A percentile compares a stretch with the other conserved stretches of the same genome.
Conservation (phyloP, 1,140 invertebrate species). For the Nixonia krombeini region DNA sequence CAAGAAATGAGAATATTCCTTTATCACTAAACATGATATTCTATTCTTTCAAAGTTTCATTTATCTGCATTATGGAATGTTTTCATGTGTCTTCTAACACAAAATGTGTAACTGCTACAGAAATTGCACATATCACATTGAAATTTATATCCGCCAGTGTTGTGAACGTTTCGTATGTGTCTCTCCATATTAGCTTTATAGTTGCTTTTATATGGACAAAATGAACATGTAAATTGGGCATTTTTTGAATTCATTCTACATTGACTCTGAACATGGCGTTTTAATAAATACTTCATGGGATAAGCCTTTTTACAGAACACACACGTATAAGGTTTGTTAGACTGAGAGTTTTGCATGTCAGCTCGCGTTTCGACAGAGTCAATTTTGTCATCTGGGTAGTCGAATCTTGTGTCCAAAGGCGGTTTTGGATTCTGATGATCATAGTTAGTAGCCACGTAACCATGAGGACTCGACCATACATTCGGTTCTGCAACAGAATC, state of each 20-base stretch:
- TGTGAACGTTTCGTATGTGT: conserved; percentile 63
- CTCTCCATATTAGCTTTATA: conserved; percentile 65
- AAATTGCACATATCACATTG: conserved; percentile 63
- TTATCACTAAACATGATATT: too few relatives aligned
- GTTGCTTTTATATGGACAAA: conserved; percentile 62
- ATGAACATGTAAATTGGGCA: conserved; percentile 55
- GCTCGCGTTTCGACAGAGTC: neutral
- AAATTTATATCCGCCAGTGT: conserved; percentile 57
- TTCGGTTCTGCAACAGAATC: conserved; percentile 30
- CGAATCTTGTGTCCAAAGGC: neutral
- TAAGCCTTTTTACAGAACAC: conserved; percentile 65
- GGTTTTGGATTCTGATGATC: neutral
- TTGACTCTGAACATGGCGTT: conserved; percentile 64
- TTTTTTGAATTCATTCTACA: conserved; percentile 33
- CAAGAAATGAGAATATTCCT: too few relatives aligned
- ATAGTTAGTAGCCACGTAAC: too few relatives aligned
- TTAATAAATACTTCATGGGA: conserved; percentile 60
- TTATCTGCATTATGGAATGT: conserved; percentile 59
- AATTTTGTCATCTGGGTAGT: conserved; percentile 17
- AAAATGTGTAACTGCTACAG: conserved; percentile 65
- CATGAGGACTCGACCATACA: conserved; percentile 16
- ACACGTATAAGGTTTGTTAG: conserved; percentile 55
- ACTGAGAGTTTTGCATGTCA: too few relatives aligned
- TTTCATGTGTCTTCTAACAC: conserved; percentile 61
- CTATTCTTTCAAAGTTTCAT: too few relatives aligned